phyloP scores from a whole-genome alignment of 2,888 invertebrate genomes.

The Drosophila leonis region DNA sequence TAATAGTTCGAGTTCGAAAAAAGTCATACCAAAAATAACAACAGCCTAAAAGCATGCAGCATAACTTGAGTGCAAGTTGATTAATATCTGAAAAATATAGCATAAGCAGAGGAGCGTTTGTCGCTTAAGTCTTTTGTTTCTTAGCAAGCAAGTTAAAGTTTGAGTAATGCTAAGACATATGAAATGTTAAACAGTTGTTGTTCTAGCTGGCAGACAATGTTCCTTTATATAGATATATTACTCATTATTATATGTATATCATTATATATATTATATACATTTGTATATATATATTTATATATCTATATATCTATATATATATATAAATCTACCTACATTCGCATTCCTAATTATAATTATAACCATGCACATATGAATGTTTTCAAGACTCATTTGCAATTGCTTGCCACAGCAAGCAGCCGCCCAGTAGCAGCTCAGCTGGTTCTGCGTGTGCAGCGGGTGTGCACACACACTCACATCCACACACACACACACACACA shows the following conservation, averaged over 20 bases:
- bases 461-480: constrained; percentile 26
- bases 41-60: constrained; percentile 34
- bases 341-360: constrained; percentile 49
- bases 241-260: no score
- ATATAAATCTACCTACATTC: constrained; percentile 18
- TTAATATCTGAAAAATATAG: background rate
- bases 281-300: background rate
- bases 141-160: background rate
- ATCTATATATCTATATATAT: background rate
- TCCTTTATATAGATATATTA: background rate
- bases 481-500: constrained; percentile 21
- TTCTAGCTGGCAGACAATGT: background rate
- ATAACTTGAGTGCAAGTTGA: accelerated
- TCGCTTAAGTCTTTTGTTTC: constrained; percentile 76
- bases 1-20: constrained; percentile 22
- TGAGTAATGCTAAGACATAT: background rate
- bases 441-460: constrained; percentile 29
- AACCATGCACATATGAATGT: constrained; percentile 47
- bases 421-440: constrained; percentile 22
- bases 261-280: no score
- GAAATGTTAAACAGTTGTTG: background rate
- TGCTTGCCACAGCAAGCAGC: constrained; percentile 65
- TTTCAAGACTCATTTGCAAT: constrained; percentile 60
- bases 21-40: background rate
- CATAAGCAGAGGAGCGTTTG: constrained; percentile 56